A percentile compares a stretch with the other conserved stretches of the same genome.
Conservation (phyloP, 2,113 vertebrate genomes). For the Stigmatopora argus region DNA sequence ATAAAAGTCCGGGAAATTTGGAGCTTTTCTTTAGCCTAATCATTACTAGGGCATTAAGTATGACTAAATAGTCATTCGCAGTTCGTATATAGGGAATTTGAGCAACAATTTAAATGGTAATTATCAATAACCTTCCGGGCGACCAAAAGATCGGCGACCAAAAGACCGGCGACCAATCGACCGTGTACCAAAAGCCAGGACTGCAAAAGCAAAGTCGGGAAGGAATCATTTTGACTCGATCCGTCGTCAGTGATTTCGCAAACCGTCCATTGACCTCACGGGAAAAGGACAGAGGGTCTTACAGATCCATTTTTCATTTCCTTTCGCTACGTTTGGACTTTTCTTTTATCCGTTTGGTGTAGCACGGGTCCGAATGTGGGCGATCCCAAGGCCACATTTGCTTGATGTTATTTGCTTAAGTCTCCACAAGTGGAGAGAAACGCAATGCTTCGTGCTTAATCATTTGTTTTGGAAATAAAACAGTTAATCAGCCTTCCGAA, state of each 20-base stretch:
- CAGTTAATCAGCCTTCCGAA: conserved; percentile 1
- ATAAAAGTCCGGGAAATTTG: no score
- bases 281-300: not conserved
- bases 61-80: no score
- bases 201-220: not conserved
- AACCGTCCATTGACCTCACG: not conserved
- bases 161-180: no score
- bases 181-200: no score
- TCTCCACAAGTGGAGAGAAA: not conserved
- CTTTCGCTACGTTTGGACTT: not conserved
- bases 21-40: no score
- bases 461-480: not conserved
- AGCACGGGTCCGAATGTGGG: not conserved
- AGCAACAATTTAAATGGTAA: no score
- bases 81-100: no score
- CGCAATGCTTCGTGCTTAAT: not conserved
- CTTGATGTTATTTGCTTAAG: not conserved
- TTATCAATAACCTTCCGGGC: no score
- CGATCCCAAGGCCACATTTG: not conserved
- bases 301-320: not conserved
- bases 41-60: no score
- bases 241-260: not conserved
- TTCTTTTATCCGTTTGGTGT: not conserved
- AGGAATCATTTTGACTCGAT: no score
- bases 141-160: no score